A percentile compares a stretch with the other conserved stretches of the same genome.
These are phyloP conservation scores for Otocyon megalotis DNA, from an alignment of 2,113 vertebrate species.

Conservation along the genomic window DNA sequence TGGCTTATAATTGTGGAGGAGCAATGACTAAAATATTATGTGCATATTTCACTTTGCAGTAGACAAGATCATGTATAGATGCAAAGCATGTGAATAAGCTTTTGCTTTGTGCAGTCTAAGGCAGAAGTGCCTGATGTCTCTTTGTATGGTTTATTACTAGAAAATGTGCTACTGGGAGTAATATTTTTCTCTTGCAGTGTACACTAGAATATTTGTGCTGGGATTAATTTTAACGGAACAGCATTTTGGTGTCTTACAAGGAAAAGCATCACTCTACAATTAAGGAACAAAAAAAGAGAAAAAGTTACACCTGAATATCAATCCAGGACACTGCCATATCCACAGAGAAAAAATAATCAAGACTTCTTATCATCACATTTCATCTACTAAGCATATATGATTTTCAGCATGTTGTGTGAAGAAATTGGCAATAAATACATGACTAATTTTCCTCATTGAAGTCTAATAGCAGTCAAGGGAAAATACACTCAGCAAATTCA, in stretches of 20 bases:
- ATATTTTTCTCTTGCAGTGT: slow-evolving; percentile 42
- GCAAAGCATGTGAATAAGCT: neutral
- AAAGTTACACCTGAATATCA: neutral
- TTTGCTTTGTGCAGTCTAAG: neutral
- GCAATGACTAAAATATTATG: neutral
- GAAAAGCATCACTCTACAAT: slow-evolving; percentile 12
- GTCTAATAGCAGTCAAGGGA: neutral
- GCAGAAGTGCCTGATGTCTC: neutral
- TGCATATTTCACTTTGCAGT: neutral
- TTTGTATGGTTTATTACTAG: slow-evolving; percentile 6
- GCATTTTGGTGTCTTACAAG: slow-evolving; percentile 45
- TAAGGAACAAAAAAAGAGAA: neutral
- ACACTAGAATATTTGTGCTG: neutral
- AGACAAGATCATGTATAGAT: neutral
- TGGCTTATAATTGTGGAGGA: neutral
- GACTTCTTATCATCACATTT: neutral
- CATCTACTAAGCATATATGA: neutral
- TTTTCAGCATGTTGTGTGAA: neutral
- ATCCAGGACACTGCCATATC: neutral
- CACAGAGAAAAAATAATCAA: neutral
- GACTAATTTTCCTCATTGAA: neutral
- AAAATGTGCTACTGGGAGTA: neutral
- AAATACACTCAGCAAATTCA: neutral
- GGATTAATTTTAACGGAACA: slow-evolving; percentile 48
- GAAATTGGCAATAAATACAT: neutral